Conservation (phyloP, 2,888 invertebrate species). For the Lepidonotus clava region DNA sequence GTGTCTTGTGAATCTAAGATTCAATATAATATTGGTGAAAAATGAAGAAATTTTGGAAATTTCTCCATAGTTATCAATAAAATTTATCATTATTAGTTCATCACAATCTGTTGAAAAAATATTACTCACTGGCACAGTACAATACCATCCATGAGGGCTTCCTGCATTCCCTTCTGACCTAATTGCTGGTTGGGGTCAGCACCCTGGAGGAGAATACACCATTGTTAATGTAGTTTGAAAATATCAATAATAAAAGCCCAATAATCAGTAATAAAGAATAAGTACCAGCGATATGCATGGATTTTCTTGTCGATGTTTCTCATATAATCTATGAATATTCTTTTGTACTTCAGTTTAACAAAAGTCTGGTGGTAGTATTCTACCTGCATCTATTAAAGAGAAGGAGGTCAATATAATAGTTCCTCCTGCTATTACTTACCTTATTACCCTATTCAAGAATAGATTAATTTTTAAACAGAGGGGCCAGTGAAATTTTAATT, state of each 20-base stretch:
- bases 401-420: too few species aligned
- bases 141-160: conserved; percentile 91
- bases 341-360: background rate
- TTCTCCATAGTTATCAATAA: background rate
- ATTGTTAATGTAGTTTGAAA: background rate
- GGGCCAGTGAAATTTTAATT: too few species aligned
- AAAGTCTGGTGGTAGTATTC: too few species aligned
- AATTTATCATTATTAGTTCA: background rate
- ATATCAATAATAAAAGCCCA: too few species aligned
- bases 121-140: conserved; percentile 87
- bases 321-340: background rate
- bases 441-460: too few species aligned
- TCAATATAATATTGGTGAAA: too few species aligned
- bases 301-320: background rate
- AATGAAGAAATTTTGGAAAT: too few species aligned
- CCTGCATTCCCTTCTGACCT: conserved; percentile 86
- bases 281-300: background rate
- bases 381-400: too few species aligned
- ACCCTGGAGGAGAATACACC: background rate
- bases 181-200: conserved; percentile 57
- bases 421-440: too few species aligned
- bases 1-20: too few species aligned
- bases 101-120: background rate
- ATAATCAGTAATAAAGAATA: too few species aligned
- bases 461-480: too few species aligned